Evolutionary conservation across 2,797 vertebrate species (phyloP).

Genomic region (Enteromius paludinosus): DNA sequence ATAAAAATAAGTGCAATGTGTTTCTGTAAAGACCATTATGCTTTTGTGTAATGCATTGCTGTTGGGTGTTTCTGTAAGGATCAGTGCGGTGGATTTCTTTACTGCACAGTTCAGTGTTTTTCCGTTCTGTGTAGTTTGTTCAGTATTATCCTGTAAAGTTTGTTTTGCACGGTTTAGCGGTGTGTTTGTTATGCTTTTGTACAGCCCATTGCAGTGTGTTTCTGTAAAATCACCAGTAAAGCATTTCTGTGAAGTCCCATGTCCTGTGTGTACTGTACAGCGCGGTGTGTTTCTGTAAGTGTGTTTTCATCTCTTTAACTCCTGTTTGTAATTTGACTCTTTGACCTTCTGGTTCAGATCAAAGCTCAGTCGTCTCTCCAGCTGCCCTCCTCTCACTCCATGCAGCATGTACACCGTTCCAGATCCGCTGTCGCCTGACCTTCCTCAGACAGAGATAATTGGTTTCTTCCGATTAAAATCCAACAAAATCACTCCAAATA

Average conservation of each 20-base stretch:
- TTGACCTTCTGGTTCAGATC: constrained; percentile 55
- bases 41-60: neutral
- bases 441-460: constrained; percentile 56
- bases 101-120: neutral
- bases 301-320: constrained; percentile 42
- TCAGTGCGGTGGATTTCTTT: neutral
- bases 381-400: constrained; percentile 40
- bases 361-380: constrained; percentile 47
- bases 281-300: neutral
- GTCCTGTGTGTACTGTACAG: neutral
- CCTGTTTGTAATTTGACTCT: constrained; percentile 55
- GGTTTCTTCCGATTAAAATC: constrained; percentile 58
- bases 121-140: neutral
- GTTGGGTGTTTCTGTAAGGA: neutral
- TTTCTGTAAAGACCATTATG: neutral
- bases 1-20: neutral
- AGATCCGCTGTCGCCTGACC: constrained; percentile 38
- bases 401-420: constrained; percentile 70
- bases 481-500: constrained; percentile 48
- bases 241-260: neutral
- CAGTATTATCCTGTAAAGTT: neutral
- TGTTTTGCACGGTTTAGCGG: neutral
- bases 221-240: neutral
- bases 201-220: neutral
- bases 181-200: neutral